phyloP scores from a whole-genome alignment of 1,140 invertebrate genomes.

The Nebria ingens region DNA sequence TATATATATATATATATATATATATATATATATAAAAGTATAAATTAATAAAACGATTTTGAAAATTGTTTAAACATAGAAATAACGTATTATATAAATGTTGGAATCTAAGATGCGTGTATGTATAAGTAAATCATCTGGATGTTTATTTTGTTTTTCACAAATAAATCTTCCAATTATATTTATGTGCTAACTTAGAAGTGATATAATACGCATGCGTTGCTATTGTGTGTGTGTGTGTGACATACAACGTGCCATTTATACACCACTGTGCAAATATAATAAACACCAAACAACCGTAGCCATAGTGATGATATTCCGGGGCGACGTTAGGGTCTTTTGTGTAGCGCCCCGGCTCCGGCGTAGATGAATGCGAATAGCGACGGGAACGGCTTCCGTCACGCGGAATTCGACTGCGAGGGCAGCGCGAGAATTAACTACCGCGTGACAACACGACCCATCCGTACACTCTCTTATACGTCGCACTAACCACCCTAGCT shows the following conservation, averaged over 20 bases:
- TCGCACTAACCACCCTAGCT: too few relatives aligned
- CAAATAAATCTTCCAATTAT: too few relatives aligned
- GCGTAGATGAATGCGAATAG: too few relatives aligned
- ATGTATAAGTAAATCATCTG: too few relatives aligned
- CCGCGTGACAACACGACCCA: background rate
- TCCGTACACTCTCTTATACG: background rate
- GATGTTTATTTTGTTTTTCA: too few relatives aligned
- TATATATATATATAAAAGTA: background rate
- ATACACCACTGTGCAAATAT: slow-evolving; percentile 9
- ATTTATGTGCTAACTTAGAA: too few relatives aligned
- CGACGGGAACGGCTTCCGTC: background rate
- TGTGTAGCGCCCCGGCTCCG: background rate
- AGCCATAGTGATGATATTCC: slow-evolving; percentile 5
- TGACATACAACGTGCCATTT: background rate
- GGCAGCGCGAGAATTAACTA: background rate
- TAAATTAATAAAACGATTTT: background rate
- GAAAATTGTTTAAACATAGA: background rate
- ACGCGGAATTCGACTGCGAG: background rate
- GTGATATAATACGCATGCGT: too few relatives aligned
- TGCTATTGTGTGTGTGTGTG: too few relatives aligned
- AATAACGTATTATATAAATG: too few relatives aligned
- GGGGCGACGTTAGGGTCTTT: background rate
- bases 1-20: background rate
- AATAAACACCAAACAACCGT: slow-evolving; percentile 5
- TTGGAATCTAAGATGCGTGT: too few relatives aligned